A percentile compares a stretch with the other conserved stretches of the same genome.
Conservation (phyloP, 2,113 vertebrate genomes). For the Copsychus sechellarum region DNA sequence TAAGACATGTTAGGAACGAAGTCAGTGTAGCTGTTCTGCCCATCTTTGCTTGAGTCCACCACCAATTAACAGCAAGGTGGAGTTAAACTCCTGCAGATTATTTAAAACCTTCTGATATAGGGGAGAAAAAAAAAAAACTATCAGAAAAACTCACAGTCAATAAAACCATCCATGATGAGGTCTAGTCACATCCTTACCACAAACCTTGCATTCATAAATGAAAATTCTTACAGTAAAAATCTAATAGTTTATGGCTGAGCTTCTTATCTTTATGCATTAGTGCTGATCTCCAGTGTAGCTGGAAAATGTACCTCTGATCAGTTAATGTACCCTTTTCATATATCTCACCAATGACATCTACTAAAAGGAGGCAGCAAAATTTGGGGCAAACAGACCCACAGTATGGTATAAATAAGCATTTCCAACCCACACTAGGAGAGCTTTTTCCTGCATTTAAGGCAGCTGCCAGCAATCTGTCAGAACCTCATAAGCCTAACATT, state of each 20-base stretch:
- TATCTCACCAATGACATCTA: slow-evolving; percentile 21
- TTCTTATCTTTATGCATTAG: not conserved
- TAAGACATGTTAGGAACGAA: not conserved
- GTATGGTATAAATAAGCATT: slow-evolving; percentile 62
- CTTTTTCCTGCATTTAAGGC: slow-evolving; percentile 56
- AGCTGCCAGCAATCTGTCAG: slow-evolving; percentile 66
- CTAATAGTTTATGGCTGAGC: not conserved
- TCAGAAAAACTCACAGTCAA: not conserved
- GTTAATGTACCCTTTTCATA: not conserved
- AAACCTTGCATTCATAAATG: not conserved
- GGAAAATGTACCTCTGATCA: not conserved
- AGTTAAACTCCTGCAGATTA: not conserved
- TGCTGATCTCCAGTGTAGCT: not conserved
- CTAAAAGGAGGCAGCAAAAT: slow-evolving; percentile 52
- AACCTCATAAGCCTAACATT: slow-evolving; percentile 47
- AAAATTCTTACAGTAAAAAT: not conserved
- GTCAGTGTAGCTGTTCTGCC: not conserved
- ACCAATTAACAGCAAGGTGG: not conserved
- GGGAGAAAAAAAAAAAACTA: not conserved
- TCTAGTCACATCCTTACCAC: not conserved
- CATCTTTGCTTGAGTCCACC: not conserved
- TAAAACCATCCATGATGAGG: not conserved
- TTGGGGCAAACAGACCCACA: slow-evolving; percentile 67
- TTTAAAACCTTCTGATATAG: not conserved
- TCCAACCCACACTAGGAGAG: slow-evolving; percentile 56